Evolutionary conservation across 2,797 vertebrate genomes (phyloP).

Genomic region (Pantherophis vulpinus): DNA sequence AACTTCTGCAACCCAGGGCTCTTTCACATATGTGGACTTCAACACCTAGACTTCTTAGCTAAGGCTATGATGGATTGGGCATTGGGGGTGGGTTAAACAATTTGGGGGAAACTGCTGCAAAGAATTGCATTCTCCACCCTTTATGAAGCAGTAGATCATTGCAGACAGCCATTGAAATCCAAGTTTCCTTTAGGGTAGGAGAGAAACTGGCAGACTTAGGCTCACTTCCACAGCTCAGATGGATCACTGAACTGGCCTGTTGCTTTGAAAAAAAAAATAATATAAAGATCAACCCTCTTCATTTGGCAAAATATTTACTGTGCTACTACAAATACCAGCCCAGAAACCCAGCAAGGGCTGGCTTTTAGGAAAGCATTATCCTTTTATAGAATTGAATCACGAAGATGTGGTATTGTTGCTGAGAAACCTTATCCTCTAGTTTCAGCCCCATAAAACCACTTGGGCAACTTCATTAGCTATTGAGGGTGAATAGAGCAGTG

Average conservation of each 20-base stretch:
- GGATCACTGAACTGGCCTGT: not conserved
- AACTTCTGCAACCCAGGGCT: not conserved
- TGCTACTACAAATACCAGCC: not conserved
- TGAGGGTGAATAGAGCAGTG: not conserved
- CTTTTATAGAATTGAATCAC: not conserved
- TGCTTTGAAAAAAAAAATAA: not conserved
- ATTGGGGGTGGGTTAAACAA: not conserved
- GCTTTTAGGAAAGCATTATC: not conserved
- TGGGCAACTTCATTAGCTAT: not conserved
- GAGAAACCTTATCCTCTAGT: not conserved
- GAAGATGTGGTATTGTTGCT: not conserved
- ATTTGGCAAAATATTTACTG: not conserved
- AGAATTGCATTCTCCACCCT: not conserved
- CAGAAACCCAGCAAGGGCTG: not conserved
- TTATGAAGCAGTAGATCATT: not conserved
- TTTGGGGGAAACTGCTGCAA: not conserved
- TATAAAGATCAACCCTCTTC: not conserved
- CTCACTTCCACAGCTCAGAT: not conserved
- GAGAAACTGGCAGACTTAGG: not conserved
- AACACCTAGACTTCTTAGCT: not conserved
- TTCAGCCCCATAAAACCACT: not conserved
- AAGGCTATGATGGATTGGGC: not conserved
- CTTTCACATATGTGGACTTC: not conserved
- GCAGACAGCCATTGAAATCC: not conserved
- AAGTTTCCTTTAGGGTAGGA: not conserved